Evolutionary conservation across 2,888 invertebrate species (phyloP), one percentile per base, ranked within the genome.

Genomic region (Zhengitettix transpicula): DNA sequence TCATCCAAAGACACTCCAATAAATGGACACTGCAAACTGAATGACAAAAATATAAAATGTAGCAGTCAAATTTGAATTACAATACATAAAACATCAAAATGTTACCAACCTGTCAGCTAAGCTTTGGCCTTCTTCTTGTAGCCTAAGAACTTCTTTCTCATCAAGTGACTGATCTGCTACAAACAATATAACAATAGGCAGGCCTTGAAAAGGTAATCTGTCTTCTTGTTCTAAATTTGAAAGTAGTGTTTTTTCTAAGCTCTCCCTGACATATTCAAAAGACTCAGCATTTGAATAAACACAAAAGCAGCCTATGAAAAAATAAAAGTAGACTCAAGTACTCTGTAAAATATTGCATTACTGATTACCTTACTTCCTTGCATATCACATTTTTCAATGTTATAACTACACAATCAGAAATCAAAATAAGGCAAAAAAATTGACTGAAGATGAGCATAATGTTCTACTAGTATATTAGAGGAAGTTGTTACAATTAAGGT

Each of bases 141-240:
- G 77, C 69, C 87, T 83, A 64, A 87, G 79, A n/a, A 89, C 77
- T 71, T 92, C 93, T 68, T 88, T 86, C 71, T 93, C 91, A 65
- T 87, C 87, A 71, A 90, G 83, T 61, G 78, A 78, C 14, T 87
- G 79, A 73, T 93, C 91, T 71, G 90, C 89, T 40, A 92, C 85
- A 72, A 94, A 91, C 75, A 96, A 84, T 67, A 96, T 82, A 55
- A 94, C 92, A 69, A 94, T 84, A 1, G 95, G 95, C 65, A 94
- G 74, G 63, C 87, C 74, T 75, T 92, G 90, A 72, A 93, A 89
- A 12, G 88, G 87, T 63, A 86, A 72, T 68, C 91, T 86, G 70
- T 94, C 94, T 69, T 94, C 92, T 67, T 90, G 86, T 69, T 92
- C 91, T 61, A 94, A 78, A 77, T 94, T 93, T 16, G 89, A 87